A percentile compares a stretch with the other conserved stretches of the same genome.
Conservation (phyloP, 2,113 vertebrate species). For the Phodopus roborovskii region DNA sequence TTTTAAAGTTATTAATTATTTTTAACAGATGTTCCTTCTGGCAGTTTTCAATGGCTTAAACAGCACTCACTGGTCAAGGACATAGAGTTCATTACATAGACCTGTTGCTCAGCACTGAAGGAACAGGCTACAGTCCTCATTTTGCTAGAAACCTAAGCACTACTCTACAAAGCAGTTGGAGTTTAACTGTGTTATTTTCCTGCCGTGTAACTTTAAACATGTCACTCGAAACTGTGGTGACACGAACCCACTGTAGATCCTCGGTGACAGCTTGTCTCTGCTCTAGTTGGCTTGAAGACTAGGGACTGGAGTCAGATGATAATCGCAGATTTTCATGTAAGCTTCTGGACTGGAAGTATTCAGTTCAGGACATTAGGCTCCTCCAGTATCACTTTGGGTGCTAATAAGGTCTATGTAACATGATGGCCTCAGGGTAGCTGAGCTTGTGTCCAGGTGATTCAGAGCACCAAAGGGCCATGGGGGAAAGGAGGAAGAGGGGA, state of each 20-base stretch:
- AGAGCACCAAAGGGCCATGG: background rate
- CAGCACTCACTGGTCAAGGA: background rate
- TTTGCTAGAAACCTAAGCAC: background rate
- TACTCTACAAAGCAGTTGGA: background rate
- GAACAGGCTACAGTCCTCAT: background rate
- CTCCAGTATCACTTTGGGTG: background rate
- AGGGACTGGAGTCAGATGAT: background rate
- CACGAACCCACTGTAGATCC: background rate
- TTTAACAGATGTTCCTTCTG: slow-evolving; percentile 4
- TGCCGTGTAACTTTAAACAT: background rate
- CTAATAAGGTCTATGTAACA: background rate
- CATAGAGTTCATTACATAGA: background rate
- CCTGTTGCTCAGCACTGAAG: background rate
- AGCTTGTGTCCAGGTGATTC: background rate
- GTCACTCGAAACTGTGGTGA: background rate
- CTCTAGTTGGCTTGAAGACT: background rate
- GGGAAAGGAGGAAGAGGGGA: background rate
- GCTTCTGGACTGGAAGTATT: background rate
- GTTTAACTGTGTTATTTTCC: background rate
- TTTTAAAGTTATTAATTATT: background rate
- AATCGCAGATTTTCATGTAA: background rate
- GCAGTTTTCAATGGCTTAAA: background rate
- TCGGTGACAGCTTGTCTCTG: background rate
- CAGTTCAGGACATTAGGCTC: background rate
- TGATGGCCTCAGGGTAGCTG: background rate